Evolutionary conservation across 2,888 invertebrate species (phyloP), one percentile per base, ranked within the genome.

Genomic region (Zhengitettix transpicula): DNA sequence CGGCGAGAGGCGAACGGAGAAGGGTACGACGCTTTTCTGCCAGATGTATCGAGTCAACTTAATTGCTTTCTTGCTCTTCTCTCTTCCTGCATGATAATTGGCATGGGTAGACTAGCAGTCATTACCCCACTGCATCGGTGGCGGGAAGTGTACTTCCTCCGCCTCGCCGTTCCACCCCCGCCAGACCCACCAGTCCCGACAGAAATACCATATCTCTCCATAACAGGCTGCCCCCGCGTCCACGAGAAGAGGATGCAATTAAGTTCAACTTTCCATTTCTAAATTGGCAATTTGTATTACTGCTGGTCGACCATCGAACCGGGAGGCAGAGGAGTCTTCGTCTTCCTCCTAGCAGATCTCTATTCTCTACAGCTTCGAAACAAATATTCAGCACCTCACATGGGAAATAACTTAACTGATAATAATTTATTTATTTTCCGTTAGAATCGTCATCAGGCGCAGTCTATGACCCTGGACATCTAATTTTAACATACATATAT

Each of bases 201-300:
- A 47, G 14, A 47, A 47, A 47, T 47, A 47, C 47, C 47, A 47
- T 47, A 47, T 47, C 47, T 47, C 12, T 47, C 12, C 47, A 47
- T 47, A 47, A 55, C 55, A 40, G 9, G 41, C 12, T 40, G 40
- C 14, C 40, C 28, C 55, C 41, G 17, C 53, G 55, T 40, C 55
- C 28, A 17, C 55, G 40, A 54, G 52, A 52, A 58, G 61, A 61
- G 61, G 58, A 60, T 60, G 60, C 63, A 63, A 62, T 63, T 61
- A 62, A 58, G 61, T 58, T 63, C 57, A 60, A 61, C 63, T 63
- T 61, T 63, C 61, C 63, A 63, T 63, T 63, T 60, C 63, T 59
- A 63, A 63, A 62, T 62, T 63, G 62, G 59, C 63, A 62, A 63
- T 62, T 63, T 63, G 62, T 63, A 62, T 61, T 58, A 61, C 61